Percentiles rank a stretch among this genome's conserved stretches.
These are phyloP conservation scores for Chloroclystis v-ata DNA, from an alignment of 2,888 invertebrate species.

Conservation along the genomic window DNA sequence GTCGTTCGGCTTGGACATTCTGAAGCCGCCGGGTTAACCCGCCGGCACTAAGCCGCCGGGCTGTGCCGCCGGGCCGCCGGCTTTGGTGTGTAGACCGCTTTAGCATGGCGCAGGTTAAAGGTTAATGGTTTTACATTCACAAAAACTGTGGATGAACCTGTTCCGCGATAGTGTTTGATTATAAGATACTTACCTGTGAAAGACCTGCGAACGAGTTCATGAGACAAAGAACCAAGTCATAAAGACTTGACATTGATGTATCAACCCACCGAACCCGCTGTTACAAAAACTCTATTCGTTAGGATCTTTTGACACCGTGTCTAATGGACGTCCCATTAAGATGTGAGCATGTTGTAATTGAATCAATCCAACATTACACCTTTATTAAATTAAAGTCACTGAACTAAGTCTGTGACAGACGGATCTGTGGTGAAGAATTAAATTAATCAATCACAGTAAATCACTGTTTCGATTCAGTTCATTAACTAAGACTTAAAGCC, in stretches of 20 bases:
- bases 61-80: no score
- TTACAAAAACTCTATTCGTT: conserved; percentile 12
- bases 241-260: conserved; percentile 9
- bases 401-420: conserved; percentile 34
- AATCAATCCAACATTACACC: conserved; percentile 18
- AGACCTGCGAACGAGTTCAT: neutral
- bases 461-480: neutral
- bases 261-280: conserved; percentile 9
- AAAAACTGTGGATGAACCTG: no score
- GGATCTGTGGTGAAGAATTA: conserved; percentile 36
- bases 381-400: conserved; percentile 34
- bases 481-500: no score
- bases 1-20: no score
- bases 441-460: conserved; percentile 21
- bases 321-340: conserved; percentile 13
- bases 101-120: neutral
- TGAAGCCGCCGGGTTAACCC: no score
- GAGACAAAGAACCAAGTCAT: conserved; percentile 1
- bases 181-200: neutral
- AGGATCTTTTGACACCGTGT: conserved; percentile 7
- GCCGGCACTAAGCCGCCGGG: no score
- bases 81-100: no score
- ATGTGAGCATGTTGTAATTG: conserved; percentile 18
- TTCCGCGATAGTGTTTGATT: neutral
- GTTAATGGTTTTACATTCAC: no score